These are phyloP conservation scores for Dendrolimus pini DNA, from an alignment of 2,888 invertebrate species.

Conservation along the genomic window DNA sequence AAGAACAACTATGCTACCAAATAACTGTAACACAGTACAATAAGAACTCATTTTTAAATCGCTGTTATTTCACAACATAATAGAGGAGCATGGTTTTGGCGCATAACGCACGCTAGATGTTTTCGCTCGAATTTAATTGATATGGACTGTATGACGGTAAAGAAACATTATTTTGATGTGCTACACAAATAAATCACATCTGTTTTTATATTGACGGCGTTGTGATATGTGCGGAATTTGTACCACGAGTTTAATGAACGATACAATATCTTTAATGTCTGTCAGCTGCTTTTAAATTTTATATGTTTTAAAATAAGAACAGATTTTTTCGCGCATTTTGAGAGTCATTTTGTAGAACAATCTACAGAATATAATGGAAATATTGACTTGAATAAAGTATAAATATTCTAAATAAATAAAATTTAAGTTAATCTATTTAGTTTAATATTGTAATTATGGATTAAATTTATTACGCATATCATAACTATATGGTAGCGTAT, in stretches of 20 bases:
- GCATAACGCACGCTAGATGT: neutral
- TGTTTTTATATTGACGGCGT: slow-evolving; percentile 16
- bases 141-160: slow-evolving; percentile 17
- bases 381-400: too few species aligned
- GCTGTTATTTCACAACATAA: neutral
- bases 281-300: neutral
- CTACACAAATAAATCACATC: slow-evolving; percentile 29
- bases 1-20: too few species aligned
- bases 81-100: neutral
- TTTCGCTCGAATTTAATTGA: slow-evolving; percentile 32
- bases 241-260: neutral
- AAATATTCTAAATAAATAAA: too few species aligned
- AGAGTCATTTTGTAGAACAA: too few species aligned
- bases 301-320: too few species aligned
- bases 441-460: too few species aligned
- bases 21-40: too few species aligned
- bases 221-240: neutral
- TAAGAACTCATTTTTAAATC: neutral
- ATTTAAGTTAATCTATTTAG: too few species aligned
- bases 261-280: neutral
- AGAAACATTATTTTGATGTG: slow-evolving; percentile 29
- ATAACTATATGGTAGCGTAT: too few species aligned
- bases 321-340: too few species aligned
- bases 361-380: too few species aligned
- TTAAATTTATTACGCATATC: too few species aligned